A percentile compares a stretch with the other conserved stretches of the same genome.
phyloP scores from a whole-genome alignment of 2,888 invertebrate genomes.

The Trichopria drosophilae region DNA sequence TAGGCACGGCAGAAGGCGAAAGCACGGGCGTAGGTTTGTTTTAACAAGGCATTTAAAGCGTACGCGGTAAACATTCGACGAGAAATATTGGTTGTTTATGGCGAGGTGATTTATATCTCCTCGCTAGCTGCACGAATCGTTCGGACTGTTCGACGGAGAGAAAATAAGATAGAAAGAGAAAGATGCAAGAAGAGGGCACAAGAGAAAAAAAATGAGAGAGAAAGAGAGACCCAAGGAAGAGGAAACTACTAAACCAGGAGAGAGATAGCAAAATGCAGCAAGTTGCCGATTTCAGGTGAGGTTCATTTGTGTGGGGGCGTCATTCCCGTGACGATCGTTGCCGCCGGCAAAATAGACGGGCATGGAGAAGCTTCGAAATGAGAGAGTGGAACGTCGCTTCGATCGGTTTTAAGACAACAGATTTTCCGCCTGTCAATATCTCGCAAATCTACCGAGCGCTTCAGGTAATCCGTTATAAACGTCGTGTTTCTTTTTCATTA shows the following conservation, averaged over 20 bases:
- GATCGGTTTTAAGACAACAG: too few relatives aligned
- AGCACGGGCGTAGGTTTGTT: slow-evolving; percentile 56
- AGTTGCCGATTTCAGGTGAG: too few relatives aligned
- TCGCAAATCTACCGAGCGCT: too few relatives aligned
- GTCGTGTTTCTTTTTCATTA: too few relatives aligned
- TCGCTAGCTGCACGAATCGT: slow-evolving; percentile 43
- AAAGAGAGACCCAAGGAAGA: not conserved
- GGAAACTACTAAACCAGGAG: too few relatives aligned
- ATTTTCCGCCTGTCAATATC: too few relatives aligned
- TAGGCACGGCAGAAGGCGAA: slow-evolving; percentile 16
- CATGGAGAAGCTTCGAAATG: slow-evolving; percentile 17
- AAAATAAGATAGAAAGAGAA: not conserved
- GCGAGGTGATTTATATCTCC: slow-evolving; percentile 57
- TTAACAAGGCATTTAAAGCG: slow-evolving; percentile 60
- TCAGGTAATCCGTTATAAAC: too few relatives aligned
- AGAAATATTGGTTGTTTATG: slow-evolving; percentile 59
- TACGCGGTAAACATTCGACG: slow-evolving; percentile 58
- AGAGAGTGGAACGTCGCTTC: slow-evolving; percentile 4
- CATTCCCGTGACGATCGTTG: too few relatives aligned
- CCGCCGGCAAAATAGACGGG: not conserved
- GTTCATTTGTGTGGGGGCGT: too few relatives aligned
- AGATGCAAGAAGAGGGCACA: not conserved
- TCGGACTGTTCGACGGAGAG: too few relatives aligned
- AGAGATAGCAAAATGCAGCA: not conserved
- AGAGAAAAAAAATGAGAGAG: slow-evolving; percentile 9